Base-by-base conservation (phyloP, 2,113 vertebrate species). In the Notothenia coriiceps region DNA sequence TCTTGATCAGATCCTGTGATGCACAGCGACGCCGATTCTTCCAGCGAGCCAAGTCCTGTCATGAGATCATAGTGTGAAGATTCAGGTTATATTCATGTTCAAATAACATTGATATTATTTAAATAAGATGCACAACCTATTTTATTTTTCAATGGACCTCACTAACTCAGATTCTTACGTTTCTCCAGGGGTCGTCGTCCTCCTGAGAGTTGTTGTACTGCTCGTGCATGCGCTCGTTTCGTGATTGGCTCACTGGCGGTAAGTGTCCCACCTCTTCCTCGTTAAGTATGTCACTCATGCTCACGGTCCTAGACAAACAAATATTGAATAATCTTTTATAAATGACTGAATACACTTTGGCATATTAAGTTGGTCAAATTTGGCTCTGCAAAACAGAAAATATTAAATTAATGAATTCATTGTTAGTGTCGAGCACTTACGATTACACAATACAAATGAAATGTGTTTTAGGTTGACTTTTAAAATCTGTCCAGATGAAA, bases 1-100 rank as follows among this genome's bases (percentile, higher is more conserved):
- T 98, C 92, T 96, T 98, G 75, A 99, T 97, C 79, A 99, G 93
- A 65, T 99, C 98, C 83, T 98, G 98, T 11, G 98, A 99, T 6
- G 97, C 96, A 0, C 97, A 98, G 91, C 98, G 96, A 74, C 98
- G 95, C 0, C 97, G 97, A 84, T 92, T 99, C 91, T 99, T 99
- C 98, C 98, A 99, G 18, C 96, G 96, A 79, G 96, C 97, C 88
- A 99, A 91, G 69, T 99, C 97, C 98, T 99, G 80, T 43, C 49
- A 62, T 2, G 40, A 17, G 33, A 62, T 59, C 33, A 66, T n/a
- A 71, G n/a, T n/a, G 51, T 49, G 3, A 56, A 20, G 57, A 62
- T 44, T 25, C 43, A 50, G 7, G 33, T 56, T 29, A 22, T 50
- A 50, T 40, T 40, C 35, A 6, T 8, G 7, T 40, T 40, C 35